Evolutionary conservation across 2,888 invertebrate species (phyloP), one percentile per base, ranked within the genome.

Genomic region (Octodonta nipae): DNA sequence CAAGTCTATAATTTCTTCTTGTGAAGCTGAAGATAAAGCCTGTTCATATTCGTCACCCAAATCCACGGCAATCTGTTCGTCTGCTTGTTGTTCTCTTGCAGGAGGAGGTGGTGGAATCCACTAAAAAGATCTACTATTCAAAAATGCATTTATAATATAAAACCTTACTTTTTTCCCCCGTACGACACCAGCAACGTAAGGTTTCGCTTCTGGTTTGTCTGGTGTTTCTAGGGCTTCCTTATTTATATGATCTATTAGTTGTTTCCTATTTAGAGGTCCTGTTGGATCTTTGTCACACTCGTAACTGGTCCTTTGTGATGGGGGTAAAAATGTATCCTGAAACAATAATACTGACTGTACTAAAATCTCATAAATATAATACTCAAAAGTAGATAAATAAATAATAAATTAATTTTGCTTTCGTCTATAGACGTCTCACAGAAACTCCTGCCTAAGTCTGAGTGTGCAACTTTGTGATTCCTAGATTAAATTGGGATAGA

Each of bases 191-290:
- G 91, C 73, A 17, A 89, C 83, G 60, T 74, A 98, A 6, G 95
- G 93, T 63, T 95, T 91, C 37, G 80, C 68, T 63, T 98, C 96
- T 3, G 95, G 95, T 72, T 83, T 76, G 66, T 99, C 98, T 30
- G 95, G 93, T 35, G 96, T 92, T 65, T 92, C 92, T 49, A 91
- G 67, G n/a, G 96, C 96, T 61, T 93, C 88, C 64, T 93, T 93
- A 64, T 96, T 95, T 52, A 95, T 87, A 65, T 89, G 92, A 58
- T 92, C 88, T 55, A 95, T 85, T 32, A 95, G 70, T 61, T 91
- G 85, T 66, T 93, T 91, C 37, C 96, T 76, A 66, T 93, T 84
- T 50, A 93, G 71, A 10, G 95, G 93, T 26, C 98, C 98, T 13
- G 98, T 98, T 11, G 96, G 78, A 52, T 76, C 75, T 66, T 98